A percentile compares a stretch with the other conserved stretches of the same genome.
Conservation (phyloP, 2,113 vertebrate species). For the Puntigrus tetrazona region DNA sequence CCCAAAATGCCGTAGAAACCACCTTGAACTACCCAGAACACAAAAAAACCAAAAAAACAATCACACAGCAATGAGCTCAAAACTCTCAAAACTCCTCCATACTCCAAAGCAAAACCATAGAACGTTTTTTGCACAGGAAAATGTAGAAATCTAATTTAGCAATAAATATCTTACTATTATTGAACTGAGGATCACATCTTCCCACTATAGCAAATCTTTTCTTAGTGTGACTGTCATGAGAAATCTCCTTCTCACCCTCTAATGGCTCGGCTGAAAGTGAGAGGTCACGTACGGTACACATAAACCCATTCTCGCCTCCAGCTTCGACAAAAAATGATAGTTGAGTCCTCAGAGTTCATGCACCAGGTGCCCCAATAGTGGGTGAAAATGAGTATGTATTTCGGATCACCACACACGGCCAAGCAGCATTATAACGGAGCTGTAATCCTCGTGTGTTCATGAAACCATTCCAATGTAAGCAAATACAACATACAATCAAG, state of each 20-base stretch:
- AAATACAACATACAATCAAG: not conserved
- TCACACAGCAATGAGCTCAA: not conserved
- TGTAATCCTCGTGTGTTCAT: not conserved
- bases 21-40: not conserved
- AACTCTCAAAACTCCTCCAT: not conserved
- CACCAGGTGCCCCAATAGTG: not conserved
- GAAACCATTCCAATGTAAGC: not conserved
- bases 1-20: too few species aligned
- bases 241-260: constrained; percentile 31
- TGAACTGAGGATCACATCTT: not conserved
- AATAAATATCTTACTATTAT: not conserved
- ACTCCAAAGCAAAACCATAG: not conserved
- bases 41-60: too few species aligned
- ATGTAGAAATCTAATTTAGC: not conserved
- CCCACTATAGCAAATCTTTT: not conserved
- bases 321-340: constrained; percentile 33
- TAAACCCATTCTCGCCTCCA: constrained; percentile 34
- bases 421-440: constrained; percentile 4
- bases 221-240: constrained; percentile 8
- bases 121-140: not conserved
- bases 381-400: constrained; percentile 8
- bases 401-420: not conserved
- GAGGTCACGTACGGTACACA: constrained; percentile 3
- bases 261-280: constrained; percentile 30
- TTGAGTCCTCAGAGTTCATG: constrained; percentile 16